Evolutionary conservation across 2,797 vertebrate species (phyloP).

Genomic region (Micrastur ruficollis): DNA sequence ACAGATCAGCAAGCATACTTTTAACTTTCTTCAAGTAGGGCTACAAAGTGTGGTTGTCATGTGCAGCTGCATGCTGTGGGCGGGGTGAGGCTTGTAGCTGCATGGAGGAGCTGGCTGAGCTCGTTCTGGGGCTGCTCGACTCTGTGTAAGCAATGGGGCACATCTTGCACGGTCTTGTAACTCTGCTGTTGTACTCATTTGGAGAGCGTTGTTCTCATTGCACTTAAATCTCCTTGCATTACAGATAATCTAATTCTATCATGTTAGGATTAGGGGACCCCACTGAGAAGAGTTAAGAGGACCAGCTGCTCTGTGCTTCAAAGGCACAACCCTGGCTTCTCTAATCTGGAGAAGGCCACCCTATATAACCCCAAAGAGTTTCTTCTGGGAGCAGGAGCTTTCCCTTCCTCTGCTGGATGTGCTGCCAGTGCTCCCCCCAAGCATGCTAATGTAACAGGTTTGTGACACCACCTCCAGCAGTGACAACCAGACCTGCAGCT

Average conservation of each 20-base stretch:
- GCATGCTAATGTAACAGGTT: rapidly evolving
- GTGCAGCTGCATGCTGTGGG: not conserved
- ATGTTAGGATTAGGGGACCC: not conserved
- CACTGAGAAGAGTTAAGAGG: not conserved
- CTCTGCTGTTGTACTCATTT: not conserved
- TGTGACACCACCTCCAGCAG: not conserved
- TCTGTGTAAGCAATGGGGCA: not conserved
- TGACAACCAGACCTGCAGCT: not conserved
- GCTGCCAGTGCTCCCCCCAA: not conserved
- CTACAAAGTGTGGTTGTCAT: not conserved
- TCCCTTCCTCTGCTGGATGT: not conserved
- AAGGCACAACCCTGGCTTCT: not conserved
- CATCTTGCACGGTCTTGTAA: not conserved
- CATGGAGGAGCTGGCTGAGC: not conserved
- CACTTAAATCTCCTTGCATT: not conserved
- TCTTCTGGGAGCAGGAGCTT: not conserved
- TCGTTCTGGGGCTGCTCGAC: not conserved
- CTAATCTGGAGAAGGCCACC: not conserved
- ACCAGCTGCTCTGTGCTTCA: not conserved
- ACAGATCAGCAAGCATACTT: not conserved
- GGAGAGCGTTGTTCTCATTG: not conserved
- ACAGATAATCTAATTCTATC: not conserved
- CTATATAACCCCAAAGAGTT: not conserved
- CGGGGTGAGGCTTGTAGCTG: not conserved
- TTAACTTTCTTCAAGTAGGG: not conserved